These are phyloP conservation scores for Gadus chalcogrammus DNA, from an alignment of 2,113 vertebrate genomes.

Conservation along the genomic window DNA sequence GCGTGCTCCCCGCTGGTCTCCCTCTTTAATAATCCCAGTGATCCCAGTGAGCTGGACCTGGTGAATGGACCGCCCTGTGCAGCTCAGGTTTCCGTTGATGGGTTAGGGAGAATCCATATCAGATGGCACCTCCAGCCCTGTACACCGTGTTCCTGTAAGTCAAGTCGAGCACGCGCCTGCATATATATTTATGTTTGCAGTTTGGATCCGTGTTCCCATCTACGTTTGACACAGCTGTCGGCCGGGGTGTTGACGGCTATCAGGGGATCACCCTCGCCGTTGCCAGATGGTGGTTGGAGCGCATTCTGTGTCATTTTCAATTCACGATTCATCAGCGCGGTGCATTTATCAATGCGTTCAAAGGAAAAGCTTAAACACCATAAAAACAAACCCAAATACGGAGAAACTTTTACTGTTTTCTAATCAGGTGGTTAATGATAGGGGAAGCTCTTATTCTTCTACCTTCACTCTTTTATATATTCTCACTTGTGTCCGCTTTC, in stretches of 20 bases:
- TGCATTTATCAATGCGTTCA: too few relatives aligned
- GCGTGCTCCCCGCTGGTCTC: neutral
- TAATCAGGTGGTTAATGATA: too few relatives aligned
- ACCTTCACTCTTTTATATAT: neutral
- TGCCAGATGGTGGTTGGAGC: neutral
- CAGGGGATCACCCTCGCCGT: neutral
- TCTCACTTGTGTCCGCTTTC: neutral
- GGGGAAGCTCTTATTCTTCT: too few relatives aligned
- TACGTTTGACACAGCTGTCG: conserved; percentile 38
- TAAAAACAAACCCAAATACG: too few relatives aligned
- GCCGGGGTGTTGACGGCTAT: neutral
- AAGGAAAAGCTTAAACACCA: too few relatives aligned
- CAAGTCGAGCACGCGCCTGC: neutral
- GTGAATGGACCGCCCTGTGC: conserved; percentile 14
- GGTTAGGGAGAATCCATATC: conserved; percentile 4
- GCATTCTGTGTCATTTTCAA: neutral
- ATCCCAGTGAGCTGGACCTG: conserved; percentile 3
- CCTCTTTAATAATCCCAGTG: conserved; percentile 20
- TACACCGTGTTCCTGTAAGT: conserved; percentile 44
- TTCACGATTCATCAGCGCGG: neutral
- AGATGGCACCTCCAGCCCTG: conserved; percentile 27
- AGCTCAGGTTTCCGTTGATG: conserved; percentile 11
- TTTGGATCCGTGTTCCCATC: neutral
- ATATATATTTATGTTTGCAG: conserved; percentile 36
- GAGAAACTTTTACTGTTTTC: too few relatives aligned